These are phyloP conservation scores for Microtus oregoni DNA, from an alignment of 2,113 vertebrate genomes.

Conservation along the genomic window DNA sequence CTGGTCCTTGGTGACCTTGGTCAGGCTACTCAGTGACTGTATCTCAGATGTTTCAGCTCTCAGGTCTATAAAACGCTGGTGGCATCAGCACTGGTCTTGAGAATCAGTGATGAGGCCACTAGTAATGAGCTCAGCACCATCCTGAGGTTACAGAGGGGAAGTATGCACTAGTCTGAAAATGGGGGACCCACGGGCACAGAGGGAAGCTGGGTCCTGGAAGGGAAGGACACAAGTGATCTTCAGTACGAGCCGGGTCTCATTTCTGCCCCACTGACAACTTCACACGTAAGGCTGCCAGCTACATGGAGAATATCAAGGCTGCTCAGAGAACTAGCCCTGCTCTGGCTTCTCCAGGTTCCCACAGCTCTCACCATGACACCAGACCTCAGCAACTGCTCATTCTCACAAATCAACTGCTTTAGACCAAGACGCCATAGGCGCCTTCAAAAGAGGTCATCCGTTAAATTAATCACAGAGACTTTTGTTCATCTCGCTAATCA, in stretches of 20 bases:
- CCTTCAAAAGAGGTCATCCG: neutral
- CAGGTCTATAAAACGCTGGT: neutral
- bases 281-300: neutral
- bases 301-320: neutral
- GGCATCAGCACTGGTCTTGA: neutral
- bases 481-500: neutral
- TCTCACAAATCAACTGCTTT: conserved; percentile 21
- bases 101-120: neutral
- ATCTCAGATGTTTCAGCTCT: neutral
- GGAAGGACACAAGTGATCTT: neutral
- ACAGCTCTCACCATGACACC: neutral
- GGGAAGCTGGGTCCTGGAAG: neutral
- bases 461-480: neutral
- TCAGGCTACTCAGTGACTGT: neutral
- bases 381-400: neutral
- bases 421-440: neutral
- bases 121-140: neutral
- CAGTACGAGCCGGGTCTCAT: neutral
- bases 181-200: no score
- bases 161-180: no score
- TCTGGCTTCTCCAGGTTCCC: neutral
- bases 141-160: neutral
- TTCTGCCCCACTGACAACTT: neutral
- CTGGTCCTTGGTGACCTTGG: neutral
- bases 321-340: neutral